Base-by-base conservation (phyloP, 2,113 vertebrate genomes). In the Sander lucioperca region DNA sequence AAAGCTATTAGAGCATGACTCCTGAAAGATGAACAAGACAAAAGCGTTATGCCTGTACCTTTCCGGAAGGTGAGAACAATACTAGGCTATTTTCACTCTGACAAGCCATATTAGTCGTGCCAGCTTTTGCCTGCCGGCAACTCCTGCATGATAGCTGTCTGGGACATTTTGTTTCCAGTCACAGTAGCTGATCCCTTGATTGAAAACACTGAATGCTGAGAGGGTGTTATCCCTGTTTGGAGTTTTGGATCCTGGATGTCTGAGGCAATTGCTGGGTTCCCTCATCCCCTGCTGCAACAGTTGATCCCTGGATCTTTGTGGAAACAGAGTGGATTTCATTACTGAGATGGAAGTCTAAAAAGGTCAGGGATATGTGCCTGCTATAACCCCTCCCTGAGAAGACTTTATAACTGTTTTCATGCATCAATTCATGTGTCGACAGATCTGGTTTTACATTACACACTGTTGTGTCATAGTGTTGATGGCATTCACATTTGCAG, bases 41-140 rank as follows among this genome's bases (percentile, higher is more conserved):
- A 84, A 92, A 76, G 68, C 57, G 13, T 85, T 69, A 86, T 47
- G 72, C 72, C 88, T 85, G 76, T 79, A 89, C 87, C 75, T 90
- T 82, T 77, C 77, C 57, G 67, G 76, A 87, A 86, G 87, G 84
- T 84, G 89, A 79, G 84, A 90, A 91, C 80, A 90, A 88, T 85
- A 80, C 82, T 30, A 33, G 84, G 82, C 86, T 92, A 91, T 93
- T 94, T 91, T 91, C 89, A 86, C 73, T 90, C 81, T 91, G 91
- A 94, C 88, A 91, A 87, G 86, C 80, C 82, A 86, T 81, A 90
- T 94, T 93, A 93, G 89, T 92, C 74, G 81, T 85, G 88, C 89
- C 83, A 89, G 91, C 85, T 91, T 91, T 78, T 84, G 71, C 81
- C 86, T 82, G 88, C 71, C 75, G 74, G 83, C 70, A 82, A 74